A percentile compares a stretch with the other conserved stretches of the same genome.
phyloP scores from a whole-genome alignment of 2,113 vertebrate species.

The Notarius quadriscutis region DNA sequence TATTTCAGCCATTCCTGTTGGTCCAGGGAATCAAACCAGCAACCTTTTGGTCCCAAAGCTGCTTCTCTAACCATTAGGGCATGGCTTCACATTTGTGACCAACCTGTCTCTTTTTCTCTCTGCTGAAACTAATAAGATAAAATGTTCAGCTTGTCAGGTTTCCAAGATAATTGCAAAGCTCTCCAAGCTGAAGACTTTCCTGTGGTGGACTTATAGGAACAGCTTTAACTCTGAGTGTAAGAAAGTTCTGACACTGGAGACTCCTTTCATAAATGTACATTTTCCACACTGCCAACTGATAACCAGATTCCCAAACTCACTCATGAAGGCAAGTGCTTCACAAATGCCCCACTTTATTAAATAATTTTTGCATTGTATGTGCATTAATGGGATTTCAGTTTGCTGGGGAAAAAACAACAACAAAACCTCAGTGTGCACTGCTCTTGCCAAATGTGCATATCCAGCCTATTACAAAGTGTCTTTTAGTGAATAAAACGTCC shows the following conservation, averaged over 20 bases:
- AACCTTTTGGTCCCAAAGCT: too few species aligned
- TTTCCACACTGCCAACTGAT: not conserved
- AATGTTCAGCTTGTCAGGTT: not conserved
- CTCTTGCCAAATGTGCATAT: not conserved
- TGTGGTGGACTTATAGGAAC: too few species aligned
- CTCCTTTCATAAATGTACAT: not conserved
- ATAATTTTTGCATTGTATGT: constrained; percentile 44
- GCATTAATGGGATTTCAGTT: not conserved
- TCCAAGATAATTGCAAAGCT: too few species aligned
- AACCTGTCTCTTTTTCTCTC: not conserved
- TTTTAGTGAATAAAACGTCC: not conserved
- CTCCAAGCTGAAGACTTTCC: too few species aligned
- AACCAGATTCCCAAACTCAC: not conserved
- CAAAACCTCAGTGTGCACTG: not conserved
- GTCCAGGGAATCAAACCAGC: too few species aligned
- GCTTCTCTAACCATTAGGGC: too few species aligned
- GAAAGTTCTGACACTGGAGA: not conserved
- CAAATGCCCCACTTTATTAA: not conserved
- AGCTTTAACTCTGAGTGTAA: too few species aligned
- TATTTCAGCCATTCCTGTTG: too few species aligned
- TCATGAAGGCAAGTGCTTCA: not conserved
- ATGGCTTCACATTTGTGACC: too few species aligned
- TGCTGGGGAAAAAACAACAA: not conserved
- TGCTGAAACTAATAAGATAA: not conserved
- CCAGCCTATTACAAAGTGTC: not conserved